These are phyloP conservation scores for Candidula unifasciata DNA, from an alignment of 2,888 invertebrate species.

Conservation along the genomic window DNA sequence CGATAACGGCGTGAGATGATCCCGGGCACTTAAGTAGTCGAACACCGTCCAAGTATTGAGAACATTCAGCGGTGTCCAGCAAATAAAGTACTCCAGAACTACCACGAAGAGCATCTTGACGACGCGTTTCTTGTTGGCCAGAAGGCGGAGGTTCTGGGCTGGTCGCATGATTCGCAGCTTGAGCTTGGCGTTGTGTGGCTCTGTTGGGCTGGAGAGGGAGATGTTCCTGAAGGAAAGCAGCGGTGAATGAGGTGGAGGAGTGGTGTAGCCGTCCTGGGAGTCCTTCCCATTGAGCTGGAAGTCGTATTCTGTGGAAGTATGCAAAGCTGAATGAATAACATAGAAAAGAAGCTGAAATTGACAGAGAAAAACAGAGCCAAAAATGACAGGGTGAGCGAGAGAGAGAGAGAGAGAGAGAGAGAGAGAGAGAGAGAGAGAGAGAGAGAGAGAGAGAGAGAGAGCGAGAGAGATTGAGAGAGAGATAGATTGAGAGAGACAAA, in stretches of 20 bases:
- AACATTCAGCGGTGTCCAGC: conserved; percentile 91
- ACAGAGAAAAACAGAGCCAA: too few species aligned
- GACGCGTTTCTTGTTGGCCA: conserved; percentile 68
- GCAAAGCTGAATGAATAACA: too few species aligned
- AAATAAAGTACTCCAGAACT: conserved; percentile 92
- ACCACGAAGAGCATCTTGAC: conserved; percentile 90
- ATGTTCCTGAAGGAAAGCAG: conserved; percentile 35
- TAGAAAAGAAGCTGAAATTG: too few species aligned
- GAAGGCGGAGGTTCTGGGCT: conserved; percentile 51
- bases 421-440: too few species aligned
- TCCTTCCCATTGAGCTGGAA: not conserved
- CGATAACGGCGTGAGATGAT: conserved; percentile 62
- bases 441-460: too few species aligned
- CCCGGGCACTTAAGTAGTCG: conserved; percentile 83
- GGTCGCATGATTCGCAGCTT: conserved; percentile 52
- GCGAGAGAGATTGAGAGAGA: too few species aligned
- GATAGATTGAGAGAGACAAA: too few species aligned
- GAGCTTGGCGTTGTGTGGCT: conserved; percentile 9
- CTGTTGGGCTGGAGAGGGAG: not conserved
- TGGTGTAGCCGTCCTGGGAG: conserved; percentile 5
- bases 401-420: too few species aligned
- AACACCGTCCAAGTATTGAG: conserved; percentile 88
- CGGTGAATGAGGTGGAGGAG: conserved; percentile 39
- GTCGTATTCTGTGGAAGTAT: conserved; percentile 2
- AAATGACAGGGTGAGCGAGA: too few species aligned